These are phyloP conservation scores for Toxotes lorentzi DNA, from an alignment of 2,797 vertebrate genomes.

Conservation along the genomic window DNA sequence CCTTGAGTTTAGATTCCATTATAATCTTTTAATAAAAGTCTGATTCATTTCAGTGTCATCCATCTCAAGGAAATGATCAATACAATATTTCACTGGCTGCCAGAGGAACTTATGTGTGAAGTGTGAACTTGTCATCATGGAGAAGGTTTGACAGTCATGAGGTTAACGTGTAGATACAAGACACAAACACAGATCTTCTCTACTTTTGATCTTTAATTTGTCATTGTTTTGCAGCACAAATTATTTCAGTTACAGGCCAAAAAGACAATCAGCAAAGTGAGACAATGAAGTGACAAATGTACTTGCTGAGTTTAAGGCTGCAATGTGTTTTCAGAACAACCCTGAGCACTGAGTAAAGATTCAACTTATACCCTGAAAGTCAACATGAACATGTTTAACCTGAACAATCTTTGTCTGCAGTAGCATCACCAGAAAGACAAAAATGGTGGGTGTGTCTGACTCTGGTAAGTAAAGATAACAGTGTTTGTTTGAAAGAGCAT, in stretches of 20 bases:
- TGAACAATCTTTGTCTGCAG: slow-evolving; percentile 7
- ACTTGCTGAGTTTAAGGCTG: slow-evolving; percentile 18
- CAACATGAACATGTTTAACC: background rate
- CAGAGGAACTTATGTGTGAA: no score
- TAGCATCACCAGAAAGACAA: background rate
- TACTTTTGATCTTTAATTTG: slow-evolving; percentile 45
- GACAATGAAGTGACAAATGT: slow-evolving; percentile 13
- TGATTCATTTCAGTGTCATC: background rate
- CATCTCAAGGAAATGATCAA: no score
- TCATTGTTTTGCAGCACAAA: slow-evolving; percentile 42
- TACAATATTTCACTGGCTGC: no score
- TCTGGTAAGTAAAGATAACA: slow-evolving; percentile 28
- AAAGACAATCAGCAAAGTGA: background rate
- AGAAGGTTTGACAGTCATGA: background rate
- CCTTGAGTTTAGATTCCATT: no score
- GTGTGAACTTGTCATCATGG: background rate
- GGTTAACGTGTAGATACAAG: background rate
- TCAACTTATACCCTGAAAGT: background rate
- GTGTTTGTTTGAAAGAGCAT: slow-evolving; percentile 2
- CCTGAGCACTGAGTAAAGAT: slow-evolving; percentile 21
- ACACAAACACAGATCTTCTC: slow-evolving; percentile 20
- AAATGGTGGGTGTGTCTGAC: slow-evolving; percentile 20
- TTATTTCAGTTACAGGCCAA: background rate
- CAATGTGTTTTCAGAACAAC: background rate
- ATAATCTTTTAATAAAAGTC: background rate